A percentile compares a stretch with the other conserved stretches of the same genome.
Evolutionary conservation across 2,888 invertebrate species (phyloP).

Genomic region (Lysandra bellargus): DNA sequence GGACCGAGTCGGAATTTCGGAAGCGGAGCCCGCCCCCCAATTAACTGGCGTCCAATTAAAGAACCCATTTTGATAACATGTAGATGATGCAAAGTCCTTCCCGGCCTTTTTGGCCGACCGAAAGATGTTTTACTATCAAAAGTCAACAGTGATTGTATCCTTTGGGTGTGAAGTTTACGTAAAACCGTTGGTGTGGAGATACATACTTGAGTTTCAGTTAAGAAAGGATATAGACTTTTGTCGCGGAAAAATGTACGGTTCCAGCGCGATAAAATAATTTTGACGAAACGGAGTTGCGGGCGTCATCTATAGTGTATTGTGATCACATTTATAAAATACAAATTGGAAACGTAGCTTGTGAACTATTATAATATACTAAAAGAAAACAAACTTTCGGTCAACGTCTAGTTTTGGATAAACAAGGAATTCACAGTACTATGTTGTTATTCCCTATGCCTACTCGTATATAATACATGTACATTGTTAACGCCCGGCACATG

Average conservation of each 20-base stretch:
- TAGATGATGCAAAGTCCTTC: neutral
- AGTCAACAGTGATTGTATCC: neutral
- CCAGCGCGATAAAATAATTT: too few species aligned
- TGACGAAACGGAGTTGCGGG: too few species aligned
- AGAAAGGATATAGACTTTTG: too few species aligned
- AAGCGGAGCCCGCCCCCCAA: neutral
- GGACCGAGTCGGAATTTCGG: neutral
- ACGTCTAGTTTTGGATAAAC: neutral
- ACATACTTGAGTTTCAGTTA: too few species aligned
- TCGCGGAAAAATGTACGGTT: too few species aligned
- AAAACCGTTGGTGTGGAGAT: too few species aligned
- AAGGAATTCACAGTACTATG: neutral
- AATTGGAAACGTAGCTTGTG: neutral
- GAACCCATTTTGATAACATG: neutral
- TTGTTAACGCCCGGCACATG: neutral
- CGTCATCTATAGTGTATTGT: too few species aligned
- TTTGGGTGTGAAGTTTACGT: neutral
- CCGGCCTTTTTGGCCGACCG: neutral
- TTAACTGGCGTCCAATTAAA: constrained; percentile 5
- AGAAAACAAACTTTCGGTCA: neutral
- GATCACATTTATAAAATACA: neutral
- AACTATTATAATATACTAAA: neutral
- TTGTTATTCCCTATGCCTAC: neutral
- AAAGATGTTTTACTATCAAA: neutral
- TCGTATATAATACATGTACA: neutral